Evolutionary conservation across 2,797 vertebrate genomes (phyloP), one percentile per base, ranked within the genome.

Genomic region (Rhinella marina): DNA sequence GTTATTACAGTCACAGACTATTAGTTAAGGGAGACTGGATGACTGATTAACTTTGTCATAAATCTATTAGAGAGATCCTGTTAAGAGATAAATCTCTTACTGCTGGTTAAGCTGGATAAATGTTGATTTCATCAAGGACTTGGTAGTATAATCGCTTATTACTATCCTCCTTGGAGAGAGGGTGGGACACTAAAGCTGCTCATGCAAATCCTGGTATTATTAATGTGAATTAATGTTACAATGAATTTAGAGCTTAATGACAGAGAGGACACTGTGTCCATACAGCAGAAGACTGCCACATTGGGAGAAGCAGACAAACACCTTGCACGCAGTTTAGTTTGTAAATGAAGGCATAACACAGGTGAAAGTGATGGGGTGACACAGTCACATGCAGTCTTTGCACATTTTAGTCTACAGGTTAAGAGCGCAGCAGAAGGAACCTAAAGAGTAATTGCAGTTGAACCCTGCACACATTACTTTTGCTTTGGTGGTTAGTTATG

Each of bases 31-130:
- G 68, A 84, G 52, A 56, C 82, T 75, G 82, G 82, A 84, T 59
- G 68, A 14, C 64, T 84, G 68, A 84, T 84, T 75, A 84, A 84
- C 54, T 84, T 84, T 59, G 82, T 84, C 82, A 84, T 84, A 73
- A 84, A 73, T 73, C 82, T 70, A 57, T 84, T 73, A 73, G 52
- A 75, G 82, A 73, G 82, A 84, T 84, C 82, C 82, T 84, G 68
- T 73, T 84, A 84, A 72, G 48, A 84, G 82, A 84, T 84, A 84
- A 72, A 56, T 84, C 81, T 25, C 82, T 52, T 29, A 54, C 68
- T 73, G 52, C 73, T 84, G 64, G 50, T 41, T 84, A 70, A 84
- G 57, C 82, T 19, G 66, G 82, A 84, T 84, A 57, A 77, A 41
- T 83, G 32, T 29, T 68, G 81, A 64, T 68, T 66, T 70, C 50